phyloP scores from a whole-genome alignment of 2,797 vertebrate species.

The Hemibagrus guttatus region DNA sequence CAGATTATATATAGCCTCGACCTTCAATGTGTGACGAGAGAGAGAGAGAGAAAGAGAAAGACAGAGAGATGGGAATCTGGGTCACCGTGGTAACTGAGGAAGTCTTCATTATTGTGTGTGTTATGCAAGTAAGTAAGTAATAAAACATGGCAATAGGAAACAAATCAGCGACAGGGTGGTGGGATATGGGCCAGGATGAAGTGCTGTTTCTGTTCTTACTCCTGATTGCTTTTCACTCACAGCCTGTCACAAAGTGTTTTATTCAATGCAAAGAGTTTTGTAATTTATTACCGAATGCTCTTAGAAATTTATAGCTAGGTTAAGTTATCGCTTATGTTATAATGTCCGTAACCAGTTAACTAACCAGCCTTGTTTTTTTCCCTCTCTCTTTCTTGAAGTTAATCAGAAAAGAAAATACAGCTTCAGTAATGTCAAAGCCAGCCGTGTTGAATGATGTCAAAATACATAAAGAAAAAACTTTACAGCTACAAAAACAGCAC shows the following conservation, averaged over 20 bases:
- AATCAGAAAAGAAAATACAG: neutral
- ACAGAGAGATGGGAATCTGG: conserved; percentile 44
- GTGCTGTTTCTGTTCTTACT: neutral
- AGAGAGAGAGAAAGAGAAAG: neutral
- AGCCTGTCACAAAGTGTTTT: neutral
- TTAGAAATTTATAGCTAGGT: neutral
- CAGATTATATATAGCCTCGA: conserved; percentile 63
- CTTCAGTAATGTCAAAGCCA: neutral
- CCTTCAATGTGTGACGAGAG: conserved; percentile 38
- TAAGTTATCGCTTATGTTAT: neutral
- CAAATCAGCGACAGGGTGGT: neutral
- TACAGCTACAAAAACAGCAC: neutral
- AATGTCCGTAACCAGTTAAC: neutral
- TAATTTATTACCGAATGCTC: neutral
- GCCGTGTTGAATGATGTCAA: neutral
- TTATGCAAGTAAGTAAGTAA: conserved; percentile 17
- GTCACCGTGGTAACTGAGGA: conserved; percentile 49
- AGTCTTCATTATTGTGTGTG: conserved; percentile 22
- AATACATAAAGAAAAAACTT: neutral
- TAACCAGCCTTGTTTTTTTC: neutral
- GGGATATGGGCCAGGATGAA: neutral
- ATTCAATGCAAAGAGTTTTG: neutral
- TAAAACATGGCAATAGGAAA: neutral
- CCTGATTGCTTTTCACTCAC: neutral
- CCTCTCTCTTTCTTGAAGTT: neutral